Conservation (phyloP, 2,888 invertebrate species). For the Lasioglossum figueresi region DNA sequence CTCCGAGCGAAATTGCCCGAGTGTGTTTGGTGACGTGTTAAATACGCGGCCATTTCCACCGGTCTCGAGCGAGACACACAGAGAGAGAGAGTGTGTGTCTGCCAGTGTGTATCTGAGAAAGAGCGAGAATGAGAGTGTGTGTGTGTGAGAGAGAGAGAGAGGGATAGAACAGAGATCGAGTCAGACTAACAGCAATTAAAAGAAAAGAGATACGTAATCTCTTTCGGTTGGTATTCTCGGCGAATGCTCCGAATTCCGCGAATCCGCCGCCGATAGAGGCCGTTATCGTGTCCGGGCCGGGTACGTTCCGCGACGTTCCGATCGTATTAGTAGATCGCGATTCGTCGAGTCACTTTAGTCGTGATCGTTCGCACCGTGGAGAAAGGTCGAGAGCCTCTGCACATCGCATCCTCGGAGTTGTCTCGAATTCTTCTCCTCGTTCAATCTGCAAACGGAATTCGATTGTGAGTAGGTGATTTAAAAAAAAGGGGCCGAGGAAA, state of each 20-base stretch:
- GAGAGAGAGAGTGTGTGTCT: conserved; percentile 17
- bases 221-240: not conserved
- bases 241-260: conserved; percentile 33
- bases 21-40: conserved; percentile 78
- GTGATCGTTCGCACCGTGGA: not conserved
- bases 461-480: not conserved
- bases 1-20: conserved; percentile 60
- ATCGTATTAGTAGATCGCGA: not conserved
- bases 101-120: conserved; percentile 21
- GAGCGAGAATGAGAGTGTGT: not conserved
- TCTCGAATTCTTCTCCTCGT: no score
- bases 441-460: not conserved
- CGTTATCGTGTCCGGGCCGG: not conserved
- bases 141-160: not conserved
- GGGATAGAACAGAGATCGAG: not conserved
- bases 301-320: conserved; percentile 4
- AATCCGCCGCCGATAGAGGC: conserved; percentile 15
- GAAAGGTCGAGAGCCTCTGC: not conserved
- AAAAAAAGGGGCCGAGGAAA: not conserved
- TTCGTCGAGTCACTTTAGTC: not conserved
- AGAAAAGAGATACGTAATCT: conserved; percentile 6
- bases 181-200: not conserved
- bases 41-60: conserved; percentile 75
- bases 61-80: conserved; percentile 53
- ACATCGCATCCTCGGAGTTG: no score